Evolutionary conservation across 2,888 invertebrate genomes (phyloP), one percentile per base, ranked within the genome.

Genomic region (Abrostola triplasia): DNA sequence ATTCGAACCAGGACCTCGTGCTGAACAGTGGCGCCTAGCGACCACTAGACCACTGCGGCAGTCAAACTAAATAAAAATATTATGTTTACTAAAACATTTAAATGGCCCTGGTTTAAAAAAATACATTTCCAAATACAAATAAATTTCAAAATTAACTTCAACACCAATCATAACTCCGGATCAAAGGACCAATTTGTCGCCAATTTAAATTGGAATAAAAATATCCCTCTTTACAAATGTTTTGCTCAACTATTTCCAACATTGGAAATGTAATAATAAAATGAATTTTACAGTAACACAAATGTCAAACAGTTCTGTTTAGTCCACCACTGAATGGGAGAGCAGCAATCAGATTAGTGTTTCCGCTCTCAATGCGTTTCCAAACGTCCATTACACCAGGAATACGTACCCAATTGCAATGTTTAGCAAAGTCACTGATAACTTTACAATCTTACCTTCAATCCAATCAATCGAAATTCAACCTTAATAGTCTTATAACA

Each of bases 281-380:
- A 64, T 55, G 57, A 44, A 54, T 35, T 5, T 12, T 36, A n/a
- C 10, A 38, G n/a, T 8, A 38, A n/a, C n/a, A 40, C 44, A 50
- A 40, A 36, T 12, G 36, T 1, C 40, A 56, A 49, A 55, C 24
- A n/a, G 0, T 42, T 7, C 48, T 55, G 48, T 71, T 59, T 44
- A 48, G 35, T 42, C 12, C 10, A 37, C n/a, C 37, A 64, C 50
- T 24, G 51, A 55, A 72, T 24, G 35, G 13, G 1, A 36, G 42
- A 60, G 42, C 51, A 60, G 55, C 58, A 64, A 78, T 71, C 60
- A 65, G 76, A 79, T 79, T 77, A 76, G 66, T 40, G 55, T 53
- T 42, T 6, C 57, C 50, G 60, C 49, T 63, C 62, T 62, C 58
- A 56, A 71, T 59, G 65, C 67, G 58, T 65, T 65, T 72, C 59